Evolutionary conservation across 2,888 invertebrate genomes (phyloP), one percentile per base, ranked within the genome.

Genomic region (Limnephilus auricula): DNA sequence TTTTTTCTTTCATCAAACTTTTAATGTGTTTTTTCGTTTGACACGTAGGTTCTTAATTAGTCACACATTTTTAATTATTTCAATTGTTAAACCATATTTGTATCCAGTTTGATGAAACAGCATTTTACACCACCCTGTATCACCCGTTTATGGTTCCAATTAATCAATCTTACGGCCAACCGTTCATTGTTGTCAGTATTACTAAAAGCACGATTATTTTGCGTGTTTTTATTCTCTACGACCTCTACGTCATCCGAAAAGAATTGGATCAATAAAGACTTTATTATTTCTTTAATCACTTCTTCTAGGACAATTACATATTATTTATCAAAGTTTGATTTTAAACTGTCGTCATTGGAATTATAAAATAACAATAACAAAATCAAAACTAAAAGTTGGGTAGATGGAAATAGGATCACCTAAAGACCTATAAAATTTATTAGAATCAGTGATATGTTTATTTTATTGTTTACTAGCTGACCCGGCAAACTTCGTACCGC

Each of bases 151-250:
- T 65, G 32, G 30, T 87, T 87, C 32, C 87, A 78, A 87, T 87
- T 78, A 87, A 87, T 87, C 87, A 87, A 87, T 87, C 87, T 84
- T 37, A 84, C 84, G n/a, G 12, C 40, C 32, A 65, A 65, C 65
- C 18, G 65, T 65, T 65, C 65, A 65, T 65, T 65, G 65, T 65
- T 65, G 65, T 65, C n/a, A n/a, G 65, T 65, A 25, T 25, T 65
- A 65, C n/a, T 65, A 65, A 65, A 65, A 65, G 65, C 65, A 65
- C 65, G 25, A n/a, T 65, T 65, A 65, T 65, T 65, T 65, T 25
- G 25, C n/a, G 9, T n/a, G 65, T 25, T 25, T 65, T n/a, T 65
- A 65, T 65, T 65, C 25, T 65, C 65, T 25, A 65, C 65, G 65
- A n/a, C 25, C 25, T 65, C 65, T 25, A 65, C 65, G 65, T 65